Percentiles rank a stretch among this genome's conserved stretches.
Evolutionary conservation across 2,113 vertebrate genomes (phyloP).

Genomic region (Takifugu flavidus): DNA sequence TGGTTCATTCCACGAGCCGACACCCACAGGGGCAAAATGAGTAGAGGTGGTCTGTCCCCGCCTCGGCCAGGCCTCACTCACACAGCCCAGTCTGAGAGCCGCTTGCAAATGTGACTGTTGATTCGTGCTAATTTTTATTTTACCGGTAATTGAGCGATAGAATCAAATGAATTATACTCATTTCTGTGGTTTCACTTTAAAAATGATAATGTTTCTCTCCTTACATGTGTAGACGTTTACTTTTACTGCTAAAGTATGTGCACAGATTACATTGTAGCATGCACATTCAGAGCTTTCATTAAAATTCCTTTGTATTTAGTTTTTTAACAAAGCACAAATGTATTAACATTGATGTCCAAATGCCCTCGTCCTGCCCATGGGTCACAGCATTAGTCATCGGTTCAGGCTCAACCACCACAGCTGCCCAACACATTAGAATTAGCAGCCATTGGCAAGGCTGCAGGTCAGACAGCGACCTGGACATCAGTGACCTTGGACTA

Average conservation of each 20-base stretch:
- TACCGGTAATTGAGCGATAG: no score
- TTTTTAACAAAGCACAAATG: no score
- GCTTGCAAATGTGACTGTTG: background rate
- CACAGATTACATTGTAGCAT: no score
- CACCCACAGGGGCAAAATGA: conserved; percentile 34
- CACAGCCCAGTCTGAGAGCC: conserved; percentile 9
- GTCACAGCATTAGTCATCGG: conserved; percentile 47
- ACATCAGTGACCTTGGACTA: conserved; percentile 62
- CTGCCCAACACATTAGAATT: conserved; percentile 54
- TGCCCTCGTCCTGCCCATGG: conserved; percentile 24
- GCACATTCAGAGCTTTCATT: no score
- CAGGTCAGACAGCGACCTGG: conserved; percentile 34
- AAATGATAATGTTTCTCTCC: no score
- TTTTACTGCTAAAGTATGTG: no score
- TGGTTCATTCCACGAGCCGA: conserved; percentile 51
- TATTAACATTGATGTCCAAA: conserved; percentile 46
- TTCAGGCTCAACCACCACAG: conserved; percentile 26
- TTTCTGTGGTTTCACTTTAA: no score
- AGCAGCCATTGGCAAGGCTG: conserved; percentile 27
- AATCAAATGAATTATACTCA: no score
- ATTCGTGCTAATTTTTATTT: background rate
- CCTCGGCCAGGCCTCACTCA: conserved; percentile 32
- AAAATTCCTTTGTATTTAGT: no score
- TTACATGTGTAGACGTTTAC: no score
- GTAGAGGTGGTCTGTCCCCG: conserved; percentile 11